These are phyloP conservation scores for Ispidina picta DNA, from an alignment of 2,797 vertebrate genomes.

Conservation along the genomic window DNA sequence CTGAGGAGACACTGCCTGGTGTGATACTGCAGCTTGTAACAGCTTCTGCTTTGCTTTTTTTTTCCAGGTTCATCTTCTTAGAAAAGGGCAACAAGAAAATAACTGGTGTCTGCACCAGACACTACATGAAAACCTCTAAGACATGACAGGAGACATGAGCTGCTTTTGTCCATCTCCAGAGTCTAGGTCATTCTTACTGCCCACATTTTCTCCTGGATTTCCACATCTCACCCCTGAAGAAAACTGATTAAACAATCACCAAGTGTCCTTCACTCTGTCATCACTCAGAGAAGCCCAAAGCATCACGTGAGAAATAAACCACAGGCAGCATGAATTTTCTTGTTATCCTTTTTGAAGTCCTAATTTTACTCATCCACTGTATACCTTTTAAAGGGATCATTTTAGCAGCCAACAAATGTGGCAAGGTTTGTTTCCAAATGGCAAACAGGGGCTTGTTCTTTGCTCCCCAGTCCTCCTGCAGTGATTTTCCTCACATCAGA, in stretches of 20 bases:
- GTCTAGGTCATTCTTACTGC: neutral
- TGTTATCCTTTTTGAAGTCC: neutral
- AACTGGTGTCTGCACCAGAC: neutral
- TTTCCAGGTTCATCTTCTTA: neutral
- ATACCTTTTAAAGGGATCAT: neutral
- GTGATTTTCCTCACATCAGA: neutral
- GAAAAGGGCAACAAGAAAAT: neutral
- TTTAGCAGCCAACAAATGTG: neutral
- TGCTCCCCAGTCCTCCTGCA: neutral
- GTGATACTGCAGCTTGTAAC: fast-evolving
- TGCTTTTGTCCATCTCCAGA: neutral
- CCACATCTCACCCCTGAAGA: neutral
- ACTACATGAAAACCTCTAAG: neutral
- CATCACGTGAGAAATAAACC: neutral
- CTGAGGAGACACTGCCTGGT: neutral
- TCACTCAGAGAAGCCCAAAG: neutral
- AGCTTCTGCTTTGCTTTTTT: neutral
- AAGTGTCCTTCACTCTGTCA: neutral
- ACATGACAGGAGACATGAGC: neutral
- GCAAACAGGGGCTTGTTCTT: neutral
- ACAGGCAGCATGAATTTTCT: neutral
- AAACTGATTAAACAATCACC: neutral
- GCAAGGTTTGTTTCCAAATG: neutral
- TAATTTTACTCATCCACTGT: neutral
- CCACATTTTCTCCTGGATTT: neutral